Evolutionary conservation across 2,888 invertebrate genomes (phyloP).

Genomic region (Melinaea menophilus): DNA sequence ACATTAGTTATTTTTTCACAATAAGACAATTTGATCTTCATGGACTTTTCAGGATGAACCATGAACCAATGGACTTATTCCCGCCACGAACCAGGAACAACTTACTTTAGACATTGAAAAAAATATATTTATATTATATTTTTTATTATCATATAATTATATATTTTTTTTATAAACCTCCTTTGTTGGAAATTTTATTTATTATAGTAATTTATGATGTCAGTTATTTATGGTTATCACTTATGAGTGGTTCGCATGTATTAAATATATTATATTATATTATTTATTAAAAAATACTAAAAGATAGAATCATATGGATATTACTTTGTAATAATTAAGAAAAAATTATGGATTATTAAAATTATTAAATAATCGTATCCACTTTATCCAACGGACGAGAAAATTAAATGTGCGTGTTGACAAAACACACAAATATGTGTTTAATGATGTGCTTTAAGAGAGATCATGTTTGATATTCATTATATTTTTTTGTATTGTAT

Average conservation of each 20-base stretch:
- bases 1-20: too few relatives aligned
- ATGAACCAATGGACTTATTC: too few relatives aligned
- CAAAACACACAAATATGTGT: too few relatives aligned
- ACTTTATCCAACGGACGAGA: not conserved
- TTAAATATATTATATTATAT: constrained; percentile 19
- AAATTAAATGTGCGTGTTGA: constrained; percentile 13
- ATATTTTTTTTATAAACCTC: not conserved
- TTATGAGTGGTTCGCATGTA: constrained; percentile 19
- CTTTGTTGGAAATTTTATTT: constrained; percentile 29
- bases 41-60: too few relatives aligned
- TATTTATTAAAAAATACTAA: constrained; percentile 12
- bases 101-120: too few relatives aligned
- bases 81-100: too few relatives aligned
- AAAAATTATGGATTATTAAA: not conserved
- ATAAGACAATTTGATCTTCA: too few relatives aligned
- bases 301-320: constrained; percentile 15
- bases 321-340: not conserved
- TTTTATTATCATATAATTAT: too few relatives aligned
- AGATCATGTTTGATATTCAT: too few relatives aligned
- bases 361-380: not conserved
- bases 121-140: too few relatives aligned
- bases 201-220: constrained; percentile 33
- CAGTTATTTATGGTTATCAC: constrained; percentile 28
- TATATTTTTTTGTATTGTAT: too few relatives aligned
- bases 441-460: too few relatives aligned